Percentiles rank a stretch among this genome's conserved stretches.
Conservation (phyloP, 2,888 invertebrate species). For the Pseudococcus longispinus region DNA sequence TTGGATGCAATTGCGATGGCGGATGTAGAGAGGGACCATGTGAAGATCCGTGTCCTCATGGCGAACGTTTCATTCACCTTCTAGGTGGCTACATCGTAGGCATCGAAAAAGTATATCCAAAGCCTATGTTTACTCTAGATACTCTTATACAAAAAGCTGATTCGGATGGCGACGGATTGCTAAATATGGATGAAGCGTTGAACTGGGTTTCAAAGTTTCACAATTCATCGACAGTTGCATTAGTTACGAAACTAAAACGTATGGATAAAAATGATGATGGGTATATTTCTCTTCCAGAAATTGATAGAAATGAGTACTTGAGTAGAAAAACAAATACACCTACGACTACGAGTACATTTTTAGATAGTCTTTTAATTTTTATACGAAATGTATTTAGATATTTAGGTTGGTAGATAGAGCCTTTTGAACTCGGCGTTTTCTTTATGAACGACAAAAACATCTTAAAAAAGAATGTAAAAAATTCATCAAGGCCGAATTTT, state of each 20-base stretch:
- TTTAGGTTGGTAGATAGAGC: too few species aligned
- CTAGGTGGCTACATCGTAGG: not conserved
- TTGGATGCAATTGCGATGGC: not conserved
- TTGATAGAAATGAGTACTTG: too few species aligned
- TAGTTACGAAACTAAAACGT: not conserved
- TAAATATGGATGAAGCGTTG: not conserved
- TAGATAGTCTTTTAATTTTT: too few species aligned
- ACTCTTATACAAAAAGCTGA: not conserved
- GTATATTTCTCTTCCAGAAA: not conserved
- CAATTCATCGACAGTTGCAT: not conserved
- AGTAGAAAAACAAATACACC: too few species aligned
- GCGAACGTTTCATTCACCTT: too few species aligned
- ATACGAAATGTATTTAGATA: too few species aligned
- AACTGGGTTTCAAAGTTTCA: not conserved
- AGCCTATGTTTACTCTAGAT: not conserved
- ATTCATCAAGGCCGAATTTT: too few species aligned
- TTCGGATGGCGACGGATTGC: not conserved
- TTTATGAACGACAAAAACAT: too few species aligned
- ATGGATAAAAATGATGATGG: not conserved
- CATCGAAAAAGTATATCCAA: not conserved
- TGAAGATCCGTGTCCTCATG: not conserved
- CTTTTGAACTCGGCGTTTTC: too few species aligned
- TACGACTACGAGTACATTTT: too few species aligned
- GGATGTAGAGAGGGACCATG: not conserved
- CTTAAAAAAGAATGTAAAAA: too few species aligned